Percentiles rank a stretch among this genome's conserved stretches.
phyloP scores from a whole-genome alignment of 2,113 vertebrate genomes.

The Syngnathoides biaculeatus region DNA sequence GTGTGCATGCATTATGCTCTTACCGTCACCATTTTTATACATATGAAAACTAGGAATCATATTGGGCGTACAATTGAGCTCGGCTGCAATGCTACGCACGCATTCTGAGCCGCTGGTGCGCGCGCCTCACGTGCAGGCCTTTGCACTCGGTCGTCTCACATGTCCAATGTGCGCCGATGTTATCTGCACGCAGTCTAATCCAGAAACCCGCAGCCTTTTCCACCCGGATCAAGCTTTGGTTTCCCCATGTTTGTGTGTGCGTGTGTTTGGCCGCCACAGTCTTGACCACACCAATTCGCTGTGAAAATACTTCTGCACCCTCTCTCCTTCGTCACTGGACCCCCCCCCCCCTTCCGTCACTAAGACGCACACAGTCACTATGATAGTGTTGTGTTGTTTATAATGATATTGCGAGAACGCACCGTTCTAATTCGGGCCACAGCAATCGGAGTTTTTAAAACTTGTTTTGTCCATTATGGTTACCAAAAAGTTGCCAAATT shows the following conservation, averaged over 20 bases:
- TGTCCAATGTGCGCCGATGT: constrained; percentile 60
- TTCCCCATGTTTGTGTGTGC: constrained; percentile 48
- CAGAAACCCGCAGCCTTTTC: constrained; percentile 64
- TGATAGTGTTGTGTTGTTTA: neutral
- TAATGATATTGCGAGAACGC: no score
- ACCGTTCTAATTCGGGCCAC: neutral
- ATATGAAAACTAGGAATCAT: no score
- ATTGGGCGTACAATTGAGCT: neutral
- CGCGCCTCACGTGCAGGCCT: constrained; percentile 44
- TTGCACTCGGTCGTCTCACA: constrained; percentile 20
- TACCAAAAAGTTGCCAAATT: no score
- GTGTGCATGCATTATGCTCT: neutral
- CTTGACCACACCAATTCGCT: constrained; percentile 46
- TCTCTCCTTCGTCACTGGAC: no score
- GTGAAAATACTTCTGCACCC: constrained; percentile 38
- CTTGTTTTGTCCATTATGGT: no score
- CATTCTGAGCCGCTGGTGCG: constrained; percentile 38
- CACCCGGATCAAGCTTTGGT: constrained; percentile 74
- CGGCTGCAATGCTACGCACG: neutral
- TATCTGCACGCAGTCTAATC: constrained; percentile 74
- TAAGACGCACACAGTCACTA: neutral
- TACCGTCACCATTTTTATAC: neutral
- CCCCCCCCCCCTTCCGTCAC: neutral
- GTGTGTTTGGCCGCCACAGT: constrained; percentile 36
- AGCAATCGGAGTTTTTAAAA: no score